Evolutionary conservation across 2,113 vertebrate genomes (phyloP), one percentile per base, ranked within the genome.

Genomic region (Steatornis caripensis): DNA sequence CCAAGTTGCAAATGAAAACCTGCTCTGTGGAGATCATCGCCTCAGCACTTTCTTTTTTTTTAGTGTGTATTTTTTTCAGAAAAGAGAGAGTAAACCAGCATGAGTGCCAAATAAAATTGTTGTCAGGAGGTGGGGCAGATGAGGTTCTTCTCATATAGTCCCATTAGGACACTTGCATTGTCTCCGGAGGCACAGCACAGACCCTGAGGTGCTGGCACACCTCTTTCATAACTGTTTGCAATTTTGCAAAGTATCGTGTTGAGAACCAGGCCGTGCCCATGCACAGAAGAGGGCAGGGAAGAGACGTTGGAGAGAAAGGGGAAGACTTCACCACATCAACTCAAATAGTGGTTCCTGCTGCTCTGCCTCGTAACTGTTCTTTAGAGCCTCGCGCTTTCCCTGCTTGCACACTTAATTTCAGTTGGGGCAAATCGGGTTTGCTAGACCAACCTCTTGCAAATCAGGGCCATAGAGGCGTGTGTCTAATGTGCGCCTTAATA

Each of bases 101-200:
- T 23, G 39, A 39, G 11, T 39, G 71, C 74, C 51, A 71, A 24
- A 37, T 54, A 62, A 21, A 86, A 60, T 21, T 20, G 6, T 39
- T 75, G 61, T 18, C 0, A 2, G 70, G 23, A 68, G 30, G 29
- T 0, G 0, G 36, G 45, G 15, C 36, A 76, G 45, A 36, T 64
- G 26, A 90, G 12, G 15, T 74, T 74, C 23, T 93, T 78, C 46
- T 60, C 32, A 15, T 36, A 30, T 45, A 14, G 53, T 89, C 27
- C 36, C 36, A 3, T 60, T 80, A 30, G n/a, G 55, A 51, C 2
- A 6, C 61, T 27, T 72, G 15, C 2, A 0, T 60, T 62, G n/a
- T 58, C 27, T 39, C 10, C 1, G 37, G 30, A 66, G 57, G 61
- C 34, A 34, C 43, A 70, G 72, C 45, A 37, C 11, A 83, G 66